Evolutionary conservation across 2,797 vertebrate genomes (phyloP).

Genomic region (Paedocypris micromegethes): DNA sequence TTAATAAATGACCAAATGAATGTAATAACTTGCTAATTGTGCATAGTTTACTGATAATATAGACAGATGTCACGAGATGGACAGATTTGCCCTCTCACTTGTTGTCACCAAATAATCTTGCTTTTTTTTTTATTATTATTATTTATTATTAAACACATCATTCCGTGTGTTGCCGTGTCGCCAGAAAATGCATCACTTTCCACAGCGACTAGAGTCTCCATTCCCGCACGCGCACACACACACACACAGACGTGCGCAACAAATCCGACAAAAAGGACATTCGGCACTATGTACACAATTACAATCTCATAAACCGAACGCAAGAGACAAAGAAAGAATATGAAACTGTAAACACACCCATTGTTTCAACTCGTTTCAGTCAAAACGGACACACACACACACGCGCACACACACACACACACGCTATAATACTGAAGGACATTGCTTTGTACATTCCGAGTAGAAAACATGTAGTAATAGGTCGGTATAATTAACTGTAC

Average conservation of each 20-base stretch:
- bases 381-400: constrained; percentile 38
- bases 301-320: constrained; percentile 40
- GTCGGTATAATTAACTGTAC: constrained; percentile 67
- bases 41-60: constrained; percentile 8
- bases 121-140: constrained; percentile 57
- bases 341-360: constrained; percentile 66
- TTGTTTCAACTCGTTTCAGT: constrained; percentile 67
- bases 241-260: constrained; percentile 26
- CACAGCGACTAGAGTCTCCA: constrained; percentile 49
- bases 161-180: constrained; percentile 65
- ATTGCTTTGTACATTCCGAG: constrained; percentile 71
- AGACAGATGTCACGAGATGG: constrained; percentile 51
- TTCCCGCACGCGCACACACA: not conserved
- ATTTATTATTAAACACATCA: constrained; percentile 61
- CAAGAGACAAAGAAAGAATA: constrained; percentile 54
- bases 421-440: constrained; percentile 72
- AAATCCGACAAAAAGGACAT: constrained; percentile 62
- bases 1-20: not conserved
- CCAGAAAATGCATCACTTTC: constrained; percentile 62
- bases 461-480: constrained; percentile 73
- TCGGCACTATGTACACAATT: constrained; percentile 55
- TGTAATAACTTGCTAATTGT: not conserved
- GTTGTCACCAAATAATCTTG: constrained; percentile 53
- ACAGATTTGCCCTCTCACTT: constrained; percentile 42
- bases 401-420: constrained; percentile 62